A percentile compares a stretch with the other conserved stretches of the same genome.
Conservation (phyloP, 2,113 vertebrate species). For the Willisornis vidua region DNA sequence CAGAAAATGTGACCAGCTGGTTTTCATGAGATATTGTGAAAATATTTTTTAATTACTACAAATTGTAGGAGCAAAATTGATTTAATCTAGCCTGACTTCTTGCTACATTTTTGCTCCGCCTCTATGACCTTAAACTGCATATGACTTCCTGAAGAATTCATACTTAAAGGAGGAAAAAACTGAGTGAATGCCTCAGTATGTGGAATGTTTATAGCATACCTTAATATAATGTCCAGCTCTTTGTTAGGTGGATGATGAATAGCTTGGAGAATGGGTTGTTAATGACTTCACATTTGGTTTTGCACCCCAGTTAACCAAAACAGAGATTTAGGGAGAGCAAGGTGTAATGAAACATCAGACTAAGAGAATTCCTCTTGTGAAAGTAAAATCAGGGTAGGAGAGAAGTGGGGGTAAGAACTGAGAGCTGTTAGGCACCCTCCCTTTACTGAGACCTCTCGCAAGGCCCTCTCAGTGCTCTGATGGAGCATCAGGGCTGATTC, state of each 20-base stretch:
- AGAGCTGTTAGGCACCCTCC: not conserved
- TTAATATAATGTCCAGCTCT: not conserved
- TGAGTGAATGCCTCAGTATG: not conserved
- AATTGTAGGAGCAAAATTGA: not conserved
- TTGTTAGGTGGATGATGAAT: not conserved
- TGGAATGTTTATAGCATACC: not conserved
- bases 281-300: not conserved
- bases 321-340: not conserved
- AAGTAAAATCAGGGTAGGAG: not conserved
- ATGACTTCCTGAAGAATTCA: not conserved
- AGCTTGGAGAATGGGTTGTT: constrained; percentile 4
- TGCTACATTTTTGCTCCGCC: not conserved
- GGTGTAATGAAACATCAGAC: not conserved
- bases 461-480: not conserved
- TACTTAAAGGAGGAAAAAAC: constrained; percentile 14
- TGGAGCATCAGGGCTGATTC: not conserved
- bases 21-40: not conserved
- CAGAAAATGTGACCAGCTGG: not conserved
- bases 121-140: not conserved
- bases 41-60: not conserved
- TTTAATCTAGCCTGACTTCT: not conserved
- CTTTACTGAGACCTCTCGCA: not conserved
- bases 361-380: not conserved
- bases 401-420: not conserved
- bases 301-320: not conserved